Base-by-base conservation (phyloP, 2,888 invertebrate genomes). In the Pseudolycoriella hygida region DNA sequence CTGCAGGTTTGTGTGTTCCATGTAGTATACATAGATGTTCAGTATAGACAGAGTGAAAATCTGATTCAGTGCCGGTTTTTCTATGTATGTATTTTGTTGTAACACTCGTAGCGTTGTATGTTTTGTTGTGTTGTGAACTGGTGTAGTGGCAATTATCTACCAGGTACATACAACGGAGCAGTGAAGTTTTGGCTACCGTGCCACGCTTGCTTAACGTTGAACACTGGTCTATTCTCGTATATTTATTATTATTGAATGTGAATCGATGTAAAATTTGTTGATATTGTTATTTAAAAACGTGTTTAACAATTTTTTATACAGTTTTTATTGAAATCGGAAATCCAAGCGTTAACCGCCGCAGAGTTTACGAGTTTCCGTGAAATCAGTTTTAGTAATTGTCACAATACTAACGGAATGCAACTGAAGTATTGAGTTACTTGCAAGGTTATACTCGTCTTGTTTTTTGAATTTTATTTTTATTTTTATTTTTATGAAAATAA, bases 121-220 rank as follows among this genome's bases (percentile, higher is more conserved):
- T 31, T 39, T 4, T 46, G 43, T 45, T 42, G 43, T 43, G 34
- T 43, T 46, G 41, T 42, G 37, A 45, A 30, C 39, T 45, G n/a
- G 42, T 48, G 46, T 46, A 43, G 48, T 46, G 46, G 48, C 43
- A 48, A 48, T 46, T 48, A 48, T 47, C 43, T 47, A 44, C 47
- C 47, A 47, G 47, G 47, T 47, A 47, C 47, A 47, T 44, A 46
- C 42, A 43, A 37, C 43, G 39, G 20, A 47, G 38, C 41, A 46
- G 48, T 46, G 31, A 46, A 42, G 45, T 43, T 48, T 46, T 41
- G 48, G 48, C 48, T 48, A 44, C 48, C 39, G 48, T 46, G 43
- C 42, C 45, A 42, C 34, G 37, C 42, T 42, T 30, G 42, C 37
- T 17, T 34, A 43, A 19, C 39, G 39, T 39, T 14, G 4, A 17